Conservation (phyloP, 2,888 invertebrate genomes). For the Lomographa bimaculata region DNA sequence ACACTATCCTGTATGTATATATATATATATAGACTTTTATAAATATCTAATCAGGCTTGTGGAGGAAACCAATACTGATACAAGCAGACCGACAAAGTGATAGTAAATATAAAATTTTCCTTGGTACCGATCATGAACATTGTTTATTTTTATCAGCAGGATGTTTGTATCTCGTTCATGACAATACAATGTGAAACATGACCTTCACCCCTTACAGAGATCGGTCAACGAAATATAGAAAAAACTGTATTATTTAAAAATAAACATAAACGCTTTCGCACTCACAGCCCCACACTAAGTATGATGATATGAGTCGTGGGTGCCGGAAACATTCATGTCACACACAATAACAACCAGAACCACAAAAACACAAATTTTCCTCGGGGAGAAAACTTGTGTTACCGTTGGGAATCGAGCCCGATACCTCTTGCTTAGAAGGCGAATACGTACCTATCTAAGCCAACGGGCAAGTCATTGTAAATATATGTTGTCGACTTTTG, state of each 20-base stretch:
- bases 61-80: constrained; percentile 15
- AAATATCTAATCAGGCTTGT: constrained; percentile 27
- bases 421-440: too few relatives aligned
- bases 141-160: constrained; percentile 25
- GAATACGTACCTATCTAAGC: too few relatives aligned
- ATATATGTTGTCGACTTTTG: neutral
- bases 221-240: constrained; percentile 1
- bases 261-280: too few relatives aligned
- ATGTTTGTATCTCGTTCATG: constrained; percentile 6
- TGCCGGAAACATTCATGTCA: too few relatives aligned
- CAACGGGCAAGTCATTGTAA: neutral
- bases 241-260: neutral
- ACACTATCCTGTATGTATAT: too few relatives aligned
- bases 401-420: too few relatives aligned
- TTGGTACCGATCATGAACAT: constrained; percentile 15
- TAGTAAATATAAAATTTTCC: constrained; percentile 18
- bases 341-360: too few relatives aligned
- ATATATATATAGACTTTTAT: too few relatives aligned
- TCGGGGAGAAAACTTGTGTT: too few relatives aligned
- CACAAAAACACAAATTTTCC: too few relatives aligned
- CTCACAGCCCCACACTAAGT: too few relatives aligned
- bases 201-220: constrained; percentile 19
- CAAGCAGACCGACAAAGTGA: constrained; percentile 18
- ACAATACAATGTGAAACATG: constrained; percentile 10
- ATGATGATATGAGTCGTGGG: too few relatives aligned